These are phyloP conservation scores for Pseudococcus longispinus DNA, from an alignment of 2,888 invertebrate species.

Conservation along the genomic window DNA sequence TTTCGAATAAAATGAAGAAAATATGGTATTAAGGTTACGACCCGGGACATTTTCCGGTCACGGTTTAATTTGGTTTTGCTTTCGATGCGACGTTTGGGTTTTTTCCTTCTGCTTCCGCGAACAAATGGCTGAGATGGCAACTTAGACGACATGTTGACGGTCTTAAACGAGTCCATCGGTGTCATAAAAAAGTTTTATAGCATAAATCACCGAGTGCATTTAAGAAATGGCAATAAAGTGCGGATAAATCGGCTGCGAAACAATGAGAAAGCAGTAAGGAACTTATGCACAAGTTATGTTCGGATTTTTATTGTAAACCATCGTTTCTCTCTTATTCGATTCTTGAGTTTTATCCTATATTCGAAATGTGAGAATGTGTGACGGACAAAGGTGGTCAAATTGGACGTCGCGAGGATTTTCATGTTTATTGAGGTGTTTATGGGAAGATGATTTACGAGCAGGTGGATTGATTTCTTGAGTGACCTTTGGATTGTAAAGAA, in stretches of 20 bases:
- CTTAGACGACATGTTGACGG: not conserved
- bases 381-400: conserved; percentile 9
- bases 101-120: not conserved
- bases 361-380: not conserved
- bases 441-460: not conserved
- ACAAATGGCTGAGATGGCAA: not conserved
- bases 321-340: not conserved
- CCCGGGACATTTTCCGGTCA: not conserved
- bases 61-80: conserved; percentile 25
- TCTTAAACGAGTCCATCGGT: conserved; percentile 26
- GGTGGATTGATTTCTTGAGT: not conserved
- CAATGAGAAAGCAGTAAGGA: conserved; percentile 12
- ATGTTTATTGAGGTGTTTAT: not conserved
- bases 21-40: not conserved
- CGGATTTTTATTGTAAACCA: not conserved
- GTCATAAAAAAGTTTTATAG: conserved; percentile 17
- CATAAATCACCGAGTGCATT: conserved; percentile 24
- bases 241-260: not conserved
- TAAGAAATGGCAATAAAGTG: not conserved
- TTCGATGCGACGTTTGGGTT: not conserved
- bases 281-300: conserved; percentile 29
- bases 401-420: not conserved
- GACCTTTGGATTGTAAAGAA: not conserved
- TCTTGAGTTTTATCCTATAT: not conserved
- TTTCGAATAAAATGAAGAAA: not conserved